Conservation (phyloP, 2,113 vertebrate genomes). For the Typhlomys cinereus region DNA sequence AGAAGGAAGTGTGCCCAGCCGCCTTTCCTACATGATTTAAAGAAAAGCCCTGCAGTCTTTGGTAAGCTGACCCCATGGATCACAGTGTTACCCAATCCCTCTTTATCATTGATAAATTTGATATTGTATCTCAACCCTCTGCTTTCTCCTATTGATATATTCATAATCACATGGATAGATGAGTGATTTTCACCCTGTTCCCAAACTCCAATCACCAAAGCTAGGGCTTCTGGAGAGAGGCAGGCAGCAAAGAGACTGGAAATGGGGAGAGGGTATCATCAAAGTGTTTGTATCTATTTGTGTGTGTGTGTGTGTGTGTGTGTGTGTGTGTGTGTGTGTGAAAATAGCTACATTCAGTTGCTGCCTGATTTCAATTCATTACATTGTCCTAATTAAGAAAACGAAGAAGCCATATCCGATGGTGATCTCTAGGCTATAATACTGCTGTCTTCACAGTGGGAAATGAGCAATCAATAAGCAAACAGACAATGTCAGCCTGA, state of each 20-base stretch:
- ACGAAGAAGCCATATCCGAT: not conserved
- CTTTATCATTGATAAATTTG: not conserved
- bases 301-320: too few species aligned
- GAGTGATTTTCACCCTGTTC: not conserved
- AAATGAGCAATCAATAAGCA: constrained; percentile 45
- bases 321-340: not conserved
- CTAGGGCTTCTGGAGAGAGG: not conserved
- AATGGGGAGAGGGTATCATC: not conserved
- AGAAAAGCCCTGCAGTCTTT: not conserved
- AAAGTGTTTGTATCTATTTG: not conserved
- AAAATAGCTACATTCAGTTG: not conserved
- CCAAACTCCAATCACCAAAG: not conserved
- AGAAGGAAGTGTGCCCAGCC: not conserved
- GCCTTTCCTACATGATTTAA: not conserved
- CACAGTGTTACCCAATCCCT: not conserved
- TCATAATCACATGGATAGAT: not conserved
- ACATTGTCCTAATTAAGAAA: constrained; percentile 45
- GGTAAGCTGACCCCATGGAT: not conserved
- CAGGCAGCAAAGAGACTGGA: not conserved
- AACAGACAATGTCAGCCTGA: constrained; percentile 38
- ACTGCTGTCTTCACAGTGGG: not conserved
- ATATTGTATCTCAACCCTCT: not conserved
- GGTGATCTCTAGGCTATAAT: not conserved
- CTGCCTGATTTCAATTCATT: constrained; percentile 23
- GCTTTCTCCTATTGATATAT: not conserved